Conservation (phyloP, 2,113 vertebrate species). For the Gavialis gangeticus region DNA sequence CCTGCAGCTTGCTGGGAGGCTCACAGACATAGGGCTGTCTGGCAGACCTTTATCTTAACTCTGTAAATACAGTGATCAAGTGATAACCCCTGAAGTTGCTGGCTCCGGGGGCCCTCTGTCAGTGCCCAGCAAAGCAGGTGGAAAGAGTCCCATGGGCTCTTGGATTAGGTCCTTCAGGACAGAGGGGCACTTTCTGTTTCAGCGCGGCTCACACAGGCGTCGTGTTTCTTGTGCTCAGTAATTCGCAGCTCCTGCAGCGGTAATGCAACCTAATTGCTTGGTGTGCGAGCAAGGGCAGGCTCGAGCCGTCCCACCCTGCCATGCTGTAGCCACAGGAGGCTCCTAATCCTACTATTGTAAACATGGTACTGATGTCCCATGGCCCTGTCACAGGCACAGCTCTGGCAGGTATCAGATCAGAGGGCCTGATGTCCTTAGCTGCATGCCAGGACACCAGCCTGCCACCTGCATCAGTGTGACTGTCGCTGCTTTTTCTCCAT, state of each 20-base stretch:
- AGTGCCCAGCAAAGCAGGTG: neutral
- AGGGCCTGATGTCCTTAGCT: no score
- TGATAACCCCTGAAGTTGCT: neutral
- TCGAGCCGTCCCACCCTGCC: neutral
- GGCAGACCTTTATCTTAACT: neutral
- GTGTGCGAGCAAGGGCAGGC: no score
- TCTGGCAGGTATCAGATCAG: no score
- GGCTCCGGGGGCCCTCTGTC: neutral
- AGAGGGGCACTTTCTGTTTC: neutral
- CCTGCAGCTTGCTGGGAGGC: neutral
- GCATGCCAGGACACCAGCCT: no score
- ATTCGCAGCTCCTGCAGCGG: neutral
- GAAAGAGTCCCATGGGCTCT: neutral
- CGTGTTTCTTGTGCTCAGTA: no score
- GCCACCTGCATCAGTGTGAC: no score
- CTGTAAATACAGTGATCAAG: rapidly evolving
- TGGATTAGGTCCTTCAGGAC: neutral
- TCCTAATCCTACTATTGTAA: neutral
- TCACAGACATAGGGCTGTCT: rapidly evolving
- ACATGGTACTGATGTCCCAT: neutral
- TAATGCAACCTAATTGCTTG: neutral
- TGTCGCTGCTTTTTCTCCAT: no score
- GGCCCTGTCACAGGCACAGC: neutral
- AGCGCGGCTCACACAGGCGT: no score
- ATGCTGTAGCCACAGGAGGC: neutral